Evolutionary conservation across 2,888 invertebrate species (phyloP).

Genomic region (Escarpia spicata): DNA sequence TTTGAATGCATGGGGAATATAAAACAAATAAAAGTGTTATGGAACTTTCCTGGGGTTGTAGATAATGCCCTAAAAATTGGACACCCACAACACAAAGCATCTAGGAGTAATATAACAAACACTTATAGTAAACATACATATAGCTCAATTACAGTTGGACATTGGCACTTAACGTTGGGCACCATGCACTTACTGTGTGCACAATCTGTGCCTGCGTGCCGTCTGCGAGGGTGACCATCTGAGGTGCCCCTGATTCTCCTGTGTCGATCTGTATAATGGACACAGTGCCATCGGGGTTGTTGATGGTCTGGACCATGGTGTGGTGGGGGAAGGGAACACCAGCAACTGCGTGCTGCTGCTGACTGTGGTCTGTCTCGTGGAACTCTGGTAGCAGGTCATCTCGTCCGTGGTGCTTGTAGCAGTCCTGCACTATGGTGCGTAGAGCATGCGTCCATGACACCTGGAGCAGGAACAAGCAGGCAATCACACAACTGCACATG

Average conservation of each 20-base stretch:
- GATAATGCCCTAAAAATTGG: too few species aligned
- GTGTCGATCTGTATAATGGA: slow-evolving; percentile 92
- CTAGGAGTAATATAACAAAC: too few species aligned
- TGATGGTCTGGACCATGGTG: slow-evolving; percentile 88
- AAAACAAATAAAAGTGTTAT: too few species aligned
- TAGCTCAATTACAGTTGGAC: too few species aligned
- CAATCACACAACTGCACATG: too few species aligned
- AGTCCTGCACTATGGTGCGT: slow-evolving; percentile 95
- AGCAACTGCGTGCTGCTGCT: slow-evolving; percentile 1
- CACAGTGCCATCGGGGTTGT: slow-evolving; percentile 94
- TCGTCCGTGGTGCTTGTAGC: slow-evolving; percentile 96
- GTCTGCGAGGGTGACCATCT: slow-evolving; percentile 91
- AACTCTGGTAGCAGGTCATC: slow-evolving; percentile 95
- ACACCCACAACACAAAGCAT: too few species aligned
- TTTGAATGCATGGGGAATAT: too few species aligned
- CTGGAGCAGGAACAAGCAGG: slow-evolving; percentile 68
- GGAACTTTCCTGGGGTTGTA: too few species aligned
- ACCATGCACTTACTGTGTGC: slow-evolving; percentile 65
- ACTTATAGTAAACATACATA: too few species aligned
- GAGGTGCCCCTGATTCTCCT: slow-evolving; percentile 47
- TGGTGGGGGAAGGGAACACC: slow-evolving; percentile 28
- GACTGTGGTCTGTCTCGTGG: slow-evolving; percentile 71
- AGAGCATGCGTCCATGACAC: slow-evolving; percentile 98
- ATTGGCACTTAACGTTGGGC: background rate
- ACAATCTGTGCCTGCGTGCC: slow-evolving; percentile 94